phyloP scores from a whole-genome alignment of 2,888 invertebrate species.

The Rosalia funebris region DNA sequence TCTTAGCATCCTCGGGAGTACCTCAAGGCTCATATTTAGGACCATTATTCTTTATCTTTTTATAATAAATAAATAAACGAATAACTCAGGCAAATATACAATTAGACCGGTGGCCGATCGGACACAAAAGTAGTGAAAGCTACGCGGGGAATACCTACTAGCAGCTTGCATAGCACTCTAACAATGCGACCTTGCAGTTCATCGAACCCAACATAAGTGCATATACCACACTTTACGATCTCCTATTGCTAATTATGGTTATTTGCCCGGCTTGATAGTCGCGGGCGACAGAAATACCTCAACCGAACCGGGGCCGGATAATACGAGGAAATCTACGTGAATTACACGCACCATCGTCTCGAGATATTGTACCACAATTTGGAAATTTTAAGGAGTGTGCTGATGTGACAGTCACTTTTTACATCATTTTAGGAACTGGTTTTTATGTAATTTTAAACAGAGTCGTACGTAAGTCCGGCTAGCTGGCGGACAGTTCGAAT shows the following conservation, averaged over 20 bases:
- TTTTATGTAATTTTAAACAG: neutral
- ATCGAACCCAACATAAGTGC: slow-evolving; percentile 16
- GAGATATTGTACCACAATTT: too few species aligned
- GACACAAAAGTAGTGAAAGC: slow-evolving; percentile 25
- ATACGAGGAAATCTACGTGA: too few species aligned
- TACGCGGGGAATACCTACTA: slow-evolving; percentile 20
- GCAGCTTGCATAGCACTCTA: slow-evolving; percentile 19
- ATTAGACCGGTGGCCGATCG: slow-evolving; percentile 15
- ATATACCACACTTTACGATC: slow-evolving; percentile 13
- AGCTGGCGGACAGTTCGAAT: too few species aligned
- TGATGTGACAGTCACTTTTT: neutral
- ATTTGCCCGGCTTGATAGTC: neutral
- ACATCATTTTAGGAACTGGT: neutral
- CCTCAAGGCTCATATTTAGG: too few species aligned
- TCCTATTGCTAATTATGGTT: slow-evolving; percentile 6
- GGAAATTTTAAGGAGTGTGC: neutral
- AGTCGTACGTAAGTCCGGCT: too few species aligned
- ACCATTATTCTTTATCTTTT: too few species aligned
- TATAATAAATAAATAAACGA: slow-evolving; percentile 13
- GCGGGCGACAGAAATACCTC: neutral
- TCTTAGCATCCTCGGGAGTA: too few species aligned
- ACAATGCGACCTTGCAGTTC: slow-evolving; percentile 23
- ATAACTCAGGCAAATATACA: slow-evolving; percentile 15
- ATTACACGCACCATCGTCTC: too few species aligned
- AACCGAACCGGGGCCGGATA: too few species aligned